Evolutionary conservation across 2,113 vertebrate species (phyloP).

Genomic region (Melanerpes aurifrons): DNA sequence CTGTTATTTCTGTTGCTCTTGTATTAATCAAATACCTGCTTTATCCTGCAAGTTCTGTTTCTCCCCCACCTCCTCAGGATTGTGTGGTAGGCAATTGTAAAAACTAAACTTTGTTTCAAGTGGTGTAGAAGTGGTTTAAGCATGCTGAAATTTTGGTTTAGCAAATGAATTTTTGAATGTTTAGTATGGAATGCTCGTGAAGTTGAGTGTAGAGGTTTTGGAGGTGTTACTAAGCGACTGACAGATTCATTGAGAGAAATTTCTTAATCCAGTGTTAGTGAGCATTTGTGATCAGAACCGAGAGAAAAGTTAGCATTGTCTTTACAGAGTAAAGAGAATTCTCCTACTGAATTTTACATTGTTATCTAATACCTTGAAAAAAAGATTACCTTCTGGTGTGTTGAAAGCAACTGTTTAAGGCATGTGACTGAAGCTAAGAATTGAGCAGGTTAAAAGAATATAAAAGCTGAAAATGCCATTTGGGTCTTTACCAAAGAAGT

Average conservation of each 20-base stretch:
- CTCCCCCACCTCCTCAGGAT: rapidly evolving
- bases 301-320: not conserved
- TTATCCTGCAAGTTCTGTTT: not conserved
- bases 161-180: not conserved
- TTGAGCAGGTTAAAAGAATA: not conserved
- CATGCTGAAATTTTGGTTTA: rapidly evolving
- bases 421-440: not conserved
- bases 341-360: not conserved
- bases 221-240: not conserved
- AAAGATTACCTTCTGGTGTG: not conserved
- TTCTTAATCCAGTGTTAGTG: rapidly evolving
- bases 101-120: not conserved
- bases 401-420: not conserved
- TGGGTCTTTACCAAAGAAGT: not conserved
- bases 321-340: not conserved
- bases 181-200: rapidly evolving
- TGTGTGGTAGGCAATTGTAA: not conserved
- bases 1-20: not conserved
- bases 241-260: not conserved
- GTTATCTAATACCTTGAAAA: not conserved
- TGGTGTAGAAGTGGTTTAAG: not conserved
- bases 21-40: not conserved
- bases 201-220: not conserved
- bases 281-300: not conserved
- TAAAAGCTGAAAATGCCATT: not conserved